Evolutionary conservation across 2,797 vertebrate genomes (phyloP).

Genomic region (Triplophysa bombifrons): DNA sequence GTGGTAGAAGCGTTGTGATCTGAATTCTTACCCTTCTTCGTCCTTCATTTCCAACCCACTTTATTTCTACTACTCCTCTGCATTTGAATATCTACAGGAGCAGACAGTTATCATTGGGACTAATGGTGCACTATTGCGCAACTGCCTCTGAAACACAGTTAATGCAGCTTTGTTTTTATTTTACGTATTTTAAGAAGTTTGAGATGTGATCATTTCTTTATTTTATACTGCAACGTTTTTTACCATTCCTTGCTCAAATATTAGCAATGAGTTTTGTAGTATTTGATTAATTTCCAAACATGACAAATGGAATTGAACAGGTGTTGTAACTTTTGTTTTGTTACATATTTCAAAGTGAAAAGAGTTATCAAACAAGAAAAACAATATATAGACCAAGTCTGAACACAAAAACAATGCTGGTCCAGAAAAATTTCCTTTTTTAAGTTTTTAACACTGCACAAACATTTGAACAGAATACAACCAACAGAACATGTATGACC

Average conservation of each 20-base stretch:
- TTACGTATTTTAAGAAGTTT: not conserved
- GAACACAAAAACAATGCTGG: no score
- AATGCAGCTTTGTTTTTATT: not conserved
- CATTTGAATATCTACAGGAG: not conserved
- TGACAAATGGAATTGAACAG: no score
- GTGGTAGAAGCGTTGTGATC: constrained; percentile 89
- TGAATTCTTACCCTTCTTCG: constrained; percentile 65
- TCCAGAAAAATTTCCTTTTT: no score
- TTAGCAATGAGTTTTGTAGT: not conserved
- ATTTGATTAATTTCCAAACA: not conserved
- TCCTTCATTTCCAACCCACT: constrained; percentile 51
- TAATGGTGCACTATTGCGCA: constrained; percentile 5
- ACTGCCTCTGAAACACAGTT: not conserved
- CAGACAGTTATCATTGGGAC: constrained; percentile 4
- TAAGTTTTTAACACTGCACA: no score
- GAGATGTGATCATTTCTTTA: not conserved
- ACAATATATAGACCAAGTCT: no score
- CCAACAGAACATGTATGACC: no score
- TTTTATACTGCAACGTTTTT: not conserved
- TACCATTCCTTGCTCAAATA: not conserved
- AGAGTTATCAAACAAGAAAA: no score
- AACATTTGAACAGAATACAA: no score
- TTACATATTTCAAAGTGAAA: no score
- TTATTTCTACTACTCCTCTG: constrained; percentile 22
- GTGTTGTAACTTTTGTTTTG: no score